Evolutionary conservation across 2,888 invertebrate genomes (phyloP), one percentile per base, ranked within the genome.

Genomic region (Platypus cylindrus): DNA sequence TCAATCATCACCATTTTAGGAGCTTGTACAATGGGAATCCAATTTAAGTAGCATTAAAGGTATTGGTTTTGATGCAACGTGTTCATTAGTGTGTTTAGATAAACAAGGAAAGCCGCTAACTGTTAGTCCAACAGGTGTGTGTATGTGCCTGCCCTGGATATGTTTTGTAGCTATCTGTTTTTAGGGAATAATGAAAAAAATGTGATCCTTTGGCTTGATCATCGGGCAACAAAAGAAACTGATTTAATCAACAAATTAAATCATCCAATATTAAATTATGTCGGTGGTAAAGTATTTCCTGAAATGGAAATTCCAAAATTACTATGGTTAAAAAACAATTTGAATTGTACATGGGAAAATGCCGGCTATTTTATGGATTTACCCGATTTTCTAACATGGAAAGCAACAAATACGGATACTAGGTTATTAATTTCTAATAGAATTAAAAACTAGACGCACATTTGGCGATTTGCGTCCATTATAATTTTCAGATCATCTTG

Each of bases 301-400:
- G 95, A 95, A 70, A 95, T 95, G 93, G 78, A 95, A 68, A 79
- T 84, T 38, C 93, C 95, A 0, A 97, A 95, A 65, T 59, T 95
- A 12, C 59, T 93, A 17, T 97, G 95, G 95, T 57, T 95, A 1
- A 94, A 94, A 59, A 74, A 69, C 48, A 68, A 82, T 62, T 55
- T 84, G 7, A 59, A 70, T 1, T 55, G 66, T 3, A 72, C 72
- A 47, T 93, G 86, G 84, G 48, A 64, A 1, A 71, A 74, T 37
- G 75, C 75, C 30, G 76, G 75, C 32, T 69, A 78, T 39, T 82
- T 87, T 49, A 89, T 95, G 60, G 94, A 95, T 60, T 66, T 95
- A 29, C 89, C 93, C 0, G 95, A 95, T 61, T 95, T 80, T 57
- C 64, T 95, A 3, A 91, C 93, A 0, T 94, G 87, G 86, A 85